Evolutionary conservation across 2,113 vertebrate species (phyloP).

Genomic region (Podarcis raffonei): DNA sequence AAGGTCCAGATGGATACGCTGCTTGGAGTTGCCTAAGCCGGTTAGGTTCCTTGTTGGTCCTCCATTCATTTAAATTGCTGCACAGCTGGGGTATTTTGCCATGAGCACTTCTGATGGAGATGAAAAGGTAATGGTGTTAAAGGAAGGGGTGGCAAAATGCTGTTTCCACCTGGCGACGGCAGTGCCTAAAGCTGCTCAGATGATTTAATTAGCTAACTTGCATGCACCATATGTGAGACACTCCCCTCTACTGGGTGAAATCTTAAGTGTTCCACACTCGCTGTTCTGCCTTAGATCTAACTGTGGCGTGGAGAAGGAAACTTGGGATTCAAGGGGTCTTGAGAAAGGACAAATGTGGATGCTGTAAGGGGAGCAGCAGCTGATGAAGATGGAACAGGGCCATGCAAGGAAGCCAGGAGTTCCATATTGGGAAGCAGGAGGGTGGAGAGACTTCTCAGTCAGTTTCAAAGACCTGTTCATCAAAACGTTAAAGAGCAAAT

Average conservation of each 20-base stretch:
- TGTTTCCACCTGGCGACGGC: conserved; percentile 19
- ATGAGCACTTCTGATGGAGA: conserved; percentile 27
- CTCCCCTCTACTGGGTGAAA: conserved; percentile 3
- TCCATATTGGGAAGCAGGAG: too few species aligned
- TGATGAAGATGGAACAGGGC: too few species aligned
- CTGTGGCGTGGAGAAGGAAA: conserved; percentile 32
- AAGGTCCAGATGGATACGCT: conserved; percentile 57
- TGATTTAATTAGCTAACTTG: not conserved
- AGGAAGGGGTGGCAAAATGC: not conserved
- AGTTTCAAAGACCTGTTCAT: not conserved
- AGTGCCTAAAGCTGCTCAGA: not conserved
- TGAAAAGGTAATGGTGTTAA: not conserved
- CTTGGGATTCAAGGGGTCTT: conserved; percentile 11
- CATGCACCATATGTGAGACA: not conserved
- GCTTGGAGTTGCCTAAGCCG: conserved; percentile 61
- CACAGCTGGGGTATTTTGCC: conserved; percentile 39
- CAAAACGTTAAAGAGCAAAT: not conserved
- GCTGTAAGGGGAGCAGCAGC: too few species aligned
- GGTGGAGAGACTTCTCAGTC: not conserved
- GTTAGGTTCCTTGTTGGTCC: conserved; percentile 53
- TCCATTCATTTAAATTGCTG: conserved; percentile 51
- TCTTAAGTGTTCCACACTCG: conserved; percentile 11
- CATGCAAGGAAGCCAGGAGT: not conserved
- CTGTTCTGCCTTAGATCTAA: conserved; percentile 39
- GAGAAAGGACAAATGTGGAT: conserved; percentile 18